These are phyloP conservation scores for Chrysomallon squamiferum DNA, from an alignment of 1,140 invertebrate genomes.

Conservation along the genomic window DNA sequence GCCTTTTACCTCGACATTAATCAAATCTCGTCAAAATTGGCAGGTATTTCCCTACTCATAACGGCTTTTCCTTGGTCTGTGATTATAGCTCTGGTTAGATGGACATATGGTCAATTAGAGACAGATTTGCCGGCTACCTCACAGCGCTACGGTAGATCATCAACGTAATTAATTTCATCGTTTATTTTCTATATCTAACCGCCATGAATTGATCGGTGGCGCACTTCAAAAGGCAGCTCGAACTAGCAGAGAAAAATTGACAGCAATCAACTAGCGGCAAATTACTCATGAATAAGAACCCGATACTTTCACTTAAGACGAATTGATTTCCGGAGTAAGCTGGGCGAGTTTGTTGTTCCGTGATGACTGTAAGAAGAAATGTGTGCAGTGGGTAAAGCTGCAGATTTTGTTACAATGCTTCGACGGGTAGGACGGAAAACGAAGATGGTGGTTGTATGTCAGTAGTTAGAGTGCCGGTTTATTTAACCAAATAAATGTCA, in stretches of 20 bases:
- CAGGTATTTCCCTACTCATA: slow-evolving; percentile 1
- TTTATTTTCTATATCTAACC: slow-evolving; percentile 7
- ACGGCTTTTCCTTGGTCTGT: neutral
- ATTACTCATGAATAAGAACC: slow-evolving; percentile 4
- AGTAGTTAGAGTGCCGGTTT: no score
- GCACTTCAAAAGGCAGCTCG: neutral
- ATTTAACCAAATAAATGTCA: no score
- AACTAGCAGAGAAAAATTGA: neutral
- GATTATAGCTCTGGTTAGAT: neutral
- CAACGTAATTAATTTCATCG: slow-evolving; percentile 9
- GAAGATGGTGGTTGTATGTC: no score
- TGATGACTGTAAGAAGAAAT: no score
- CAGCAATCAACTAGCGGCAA: slow-evolving; percentile 2
- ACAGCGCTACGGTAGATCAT: neutral
- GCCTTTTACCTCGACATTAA: slow-evolving; percentile 3
- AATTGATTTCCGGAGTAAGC: slow-evolving; percentile 6
- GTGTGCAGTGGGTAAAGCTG: no score
- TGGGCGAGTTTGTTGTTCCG: no score
- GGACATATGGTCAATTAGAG: slow-evolving; percentile 7
- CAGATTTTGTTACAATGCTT: no score
- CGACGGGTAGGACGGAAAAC: no score
- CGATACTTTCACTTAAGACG: slow-evolving; percentile 7
- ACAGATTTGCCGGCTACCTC: neutral
- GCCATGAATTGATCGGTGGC: neutral
- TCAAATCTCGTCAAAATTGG: slow-evolving; percentile 3